These are phyloP conservation scores for Apeltes quadracus DNA, from an alignment of 2,113 vertebrate species.

Conservation along the genomic window DNA sequence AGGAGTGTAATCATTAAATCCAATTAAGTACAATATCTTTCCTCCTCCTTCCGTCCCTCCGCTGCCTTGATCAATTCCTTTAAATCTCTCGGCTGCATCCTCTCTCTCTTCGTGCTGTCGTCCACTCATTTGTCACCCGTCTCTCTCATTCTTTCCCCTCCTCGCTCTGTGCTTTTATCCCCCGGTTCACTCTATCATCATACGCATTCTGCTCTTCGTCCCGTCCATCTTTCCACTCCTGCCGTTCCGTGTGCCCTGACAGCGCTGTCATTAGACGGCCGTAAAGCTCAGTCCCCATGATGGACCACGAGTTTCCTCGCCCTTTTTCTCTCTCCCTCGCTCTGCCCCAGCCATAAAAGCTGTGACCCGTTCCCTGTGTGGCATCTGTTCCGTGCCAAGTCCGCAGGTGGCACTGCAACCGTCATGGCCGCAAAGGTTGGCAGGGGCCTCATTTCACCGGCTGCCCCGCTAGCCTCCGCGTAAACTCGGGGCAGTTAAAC, in stretches of 20 bases:
- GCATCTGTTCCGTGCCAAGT: constrained; percentile 74
- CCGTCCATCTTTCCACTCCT: constrained; percentile 64
- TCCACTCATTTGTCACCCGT: constrained; percentile 52
- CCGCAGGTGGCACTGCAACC: constrained; percentile 69
- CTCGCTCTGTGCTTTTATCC: constrained; percentile 67
- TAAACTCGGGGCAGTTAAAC: constrained; percentile 73
- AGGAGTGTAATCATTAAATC: constrained; percentile 64
- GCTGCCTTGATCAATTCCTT: constrained; percentile 57
- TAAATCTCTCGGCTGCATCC: constrained; percentile 49
- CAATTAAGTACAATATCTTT: constrained; percentile 64
- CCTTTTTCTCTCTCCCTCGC: constrained; percentile 34
- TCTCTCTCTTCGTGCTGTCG: constrained; percentile 41
- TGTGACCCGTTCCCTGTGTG: constrained; percentile 59
- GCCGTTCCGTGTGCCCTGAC: constrained; percentile 71
- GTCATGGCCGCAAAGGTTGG: constrained; percentile 66
- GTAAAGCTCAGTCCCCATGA: constrained; percentile 78
- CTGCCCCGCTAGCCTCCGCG: constrained; percentile 66
- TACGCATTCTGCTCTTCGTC: constrained; percentile 64
- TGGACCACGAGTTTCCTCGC: constrained; percentile 67
- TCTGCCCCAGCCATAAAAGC: constrained; percentile 70
- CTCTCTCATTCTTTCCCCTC: constrained; percentile 54
- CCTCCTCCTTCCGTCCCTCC: constrained; percentile 34
- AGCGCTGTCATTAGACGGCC: constrained; percentile 79
- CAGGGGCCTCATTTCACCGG: constrained; percentile 55
- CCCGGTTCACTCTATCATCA: constrained; percentile 69